Base-by-base conservation (phyloP, 2,113 vertebrate species). In the Hyperoodon ampullatus region DNA sequence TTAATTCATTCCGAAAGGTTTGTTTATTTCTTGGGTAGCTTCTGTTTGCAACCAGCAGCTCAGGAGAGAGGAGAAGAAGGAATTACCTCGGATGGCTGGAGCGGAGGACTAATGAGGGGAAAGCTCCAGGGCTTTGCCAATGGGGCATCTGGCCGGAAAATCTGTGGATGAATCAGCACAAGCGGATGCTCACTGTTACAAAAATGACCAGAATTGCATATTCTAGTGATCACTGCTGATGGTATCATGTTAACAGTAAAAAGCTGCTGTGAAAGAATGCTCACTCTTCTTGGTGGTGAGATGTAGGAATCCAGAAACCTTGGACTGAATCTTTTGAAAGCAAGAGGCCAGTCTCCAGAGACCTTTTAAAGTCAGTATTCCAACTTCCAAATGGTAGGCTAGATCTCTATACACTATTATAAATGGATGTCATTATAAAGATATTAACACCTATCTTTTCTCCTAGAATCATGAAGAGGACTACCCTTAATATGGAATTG, bases 1-100 rank as follows among this genome's bases (percentile, higher is more conserved):
- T 60, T 42, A 55, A 33, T 39, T 42, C 70, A 84, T 84, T 90
- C 39, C 0, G 4, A 70, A 94, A 90, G 87, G 42, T 84, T 94
- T 96, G n/a, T 95, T 96, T 90, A 85, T 95, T 94, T 55, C 61
- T 95, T 60, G 58, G 61, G 66, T 78, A 93, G 94, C 77, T 83
- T 95, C 88, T 93, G 1, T 93, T 90, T 97, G 90, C 72, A 81
- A 89, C 81, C 9, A 39, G 77, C 88, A n/a, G 90, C 85, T 96
- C 92, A 90, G 88, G 90, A 96, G 88, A 95, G 74, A 90, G 35
- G 82, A 83, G 94, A 95, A 85, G 95, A 96, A 92, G 91, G 94
- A 92, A 96, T 97, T 96, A 87, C 88, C 82, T 93, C 85, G 93
- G 97, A 94, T 97, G 97, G 91, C 96, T 97, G 97, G 90, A 97